Evolutionary conservation across 2,888 invertebrate genomes (phyloP).

Genomic region (Pterostichus niger): DNA sequence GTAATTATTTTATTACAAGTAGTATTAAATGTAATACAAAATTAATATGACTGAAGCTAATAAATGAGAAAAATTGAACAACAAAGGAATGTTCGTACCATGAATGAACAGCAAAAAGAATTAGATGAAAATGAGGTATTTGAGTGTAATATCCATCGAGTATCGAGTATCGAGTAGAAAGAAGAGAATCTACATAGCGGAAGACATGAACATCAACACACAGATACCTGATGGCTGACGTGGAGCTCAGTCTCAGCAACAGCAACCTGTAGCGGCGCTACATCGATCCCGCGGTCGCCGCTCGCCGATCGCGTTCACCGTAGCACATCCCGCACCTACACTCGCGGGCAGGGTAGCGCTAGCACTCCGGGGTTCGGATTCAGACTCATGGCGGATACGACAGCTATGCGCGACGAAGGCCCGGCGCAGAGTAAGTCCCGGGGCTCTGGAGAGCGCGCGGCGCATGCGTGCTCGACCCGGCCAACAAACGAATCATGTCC

Average conservation of each 20-base stretch:
- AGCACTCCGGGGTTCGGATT: neutral
- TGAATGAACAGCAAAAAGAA: no score
- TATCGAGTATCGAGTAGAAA: neutral
- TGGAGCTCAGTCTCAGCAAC: neutral
- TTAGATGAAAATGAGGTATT: no score
- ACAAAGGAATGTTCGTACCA: no score
- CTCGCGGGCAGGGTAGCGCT: conserved; percentile 14
- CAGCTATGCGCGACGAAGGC: conserved; percentile 72
- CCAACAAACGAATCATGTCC: neutral
- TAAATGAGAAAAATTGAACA: no score
- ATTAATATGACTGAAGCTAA: no score
- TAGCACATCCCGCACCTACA: conserved; percentile 24
- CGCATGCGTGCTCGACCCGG: conserved; percentile 39
- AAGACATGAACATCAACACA: conserved; percentile 6
- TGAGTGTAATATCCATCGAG: no score
- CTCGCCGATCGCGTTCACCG: neutral
- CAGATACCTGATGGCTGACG: conserved; percentile 16
- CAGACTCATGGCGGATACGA: conserved; percentile 73
- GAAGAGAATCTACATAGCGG: neutral
- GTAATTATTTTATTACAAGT: no score
- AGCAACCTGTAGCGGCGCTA: conserved; percentile 62
- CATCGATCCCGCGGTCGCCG: conserved; percentile 51
- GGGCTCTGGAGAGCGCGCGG: conserved; percentile 45
- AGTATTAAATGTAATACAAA: no score
- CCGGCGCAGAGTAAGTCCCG: conserved; percentile 63